A percentile compares a stretch with the other conserved stretches of the same genome.
Conservation (phyloP, 2,888 invertebrate genomes). For the Cantharis nigra region DNA sequence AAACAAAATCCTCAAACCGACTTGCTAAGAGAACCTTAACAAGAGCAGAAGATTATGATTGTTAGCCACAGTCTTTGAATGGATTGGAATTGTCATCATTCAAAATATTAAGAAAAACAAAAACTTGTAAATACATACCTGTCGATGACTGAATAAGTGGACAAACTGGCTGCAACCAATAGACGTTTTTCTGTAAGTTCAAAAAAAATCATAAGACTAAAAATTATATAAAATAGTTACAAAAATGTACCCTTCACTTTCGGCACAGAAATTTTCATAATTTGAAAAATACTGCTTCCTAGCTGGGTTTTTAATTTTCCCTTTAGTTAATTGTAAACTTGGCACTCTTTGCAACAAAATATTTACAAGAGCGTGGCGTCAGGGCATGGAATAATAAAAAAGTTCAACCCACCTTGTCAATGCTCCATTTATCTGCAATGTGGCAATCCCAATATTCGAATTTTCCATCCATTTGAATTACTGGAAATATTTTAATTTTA, state of each 20-base stretch:
- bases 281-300: conserved; percentile 47
- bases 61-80: not conserved
- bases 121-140: too few species aligned
- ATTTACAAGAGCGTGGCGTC: conserved; percentile 98
- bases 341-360: not conserved
- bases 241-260: conserved; percentile 49
- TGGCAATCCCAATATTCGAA: conserved; percentile 49
- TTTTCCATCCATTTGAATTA: conserved; percentile 94
- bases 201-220: not conserved
- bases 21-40: not conserved
- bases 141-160: too few species aligned
- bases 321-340: not conserved
- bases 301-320: conserved; percentile 45
- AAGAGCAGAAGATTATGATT: not conserved
- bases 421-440: conserved; percentile 91
- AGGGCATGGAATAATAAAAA: conserved; percentile 99
- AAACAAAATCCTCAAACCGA: not conserved
- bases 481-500: conserved; percentile 57
- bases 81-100: not conserved
- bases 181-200: not conserved
- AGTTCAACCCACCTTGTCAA: conserved; percentile 98
- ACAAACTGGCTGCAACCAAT: not conserved
- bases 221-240: not conserved
- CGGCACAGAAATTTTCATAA: conserved; percentile 48
- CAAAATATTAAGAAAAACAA: not conserved